These are phyloP conservation scores for Miichthys miiuy DNA, from an alignment of 2,797 vertebrate genomes.

Conservation along the genomic window DNA sequence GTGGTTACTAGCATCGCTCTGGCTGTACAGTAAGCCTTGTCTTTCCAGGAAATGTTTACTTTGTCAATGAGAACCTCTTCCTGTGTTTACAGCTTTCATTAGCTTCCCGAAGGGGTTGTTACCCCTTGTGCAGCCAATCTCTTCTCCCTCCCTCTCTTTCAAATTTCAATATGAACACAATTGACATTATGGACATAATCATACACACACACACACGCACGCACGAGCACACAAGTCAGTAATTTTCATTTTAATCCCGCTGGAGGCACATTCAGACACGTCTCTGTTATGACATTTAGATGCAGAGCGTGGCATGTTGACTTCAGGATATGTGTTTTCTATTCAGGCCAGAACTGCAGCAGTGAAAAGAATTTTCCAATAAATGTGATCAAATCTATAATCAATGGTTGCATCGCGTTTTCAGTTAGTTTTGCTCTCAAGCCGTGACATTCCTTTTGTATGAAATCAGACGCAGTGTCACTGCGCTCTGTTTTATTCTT, in stretches of 20 bases:
- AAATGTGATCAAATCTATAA: conserved; percentile 62
- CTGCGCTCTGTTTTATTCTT: conserved; percentile 49
- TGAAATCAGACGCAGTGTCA: conserved; percentile 42
- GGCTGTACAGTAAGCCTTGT: conserved; percentile 47
- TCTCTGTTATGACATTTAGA: conserved; percentile 58
- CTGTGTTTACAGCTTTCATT: conserved; percentile 74
- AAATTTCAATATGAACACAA: conserved; percentile 37
- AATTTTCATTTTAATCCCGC: conserved; percentile 62
- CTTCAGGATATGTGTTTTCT: conserved; percentile 49
- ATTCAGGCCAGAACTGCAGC: conserved; percentile 34
- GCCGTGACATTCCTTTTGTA: conserved; percentile 40
- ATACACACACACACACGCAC: conserved; percentile 23
- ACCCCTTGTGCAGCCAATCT: conserved; percentile 50
- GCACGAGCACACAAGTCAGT: conserved; percentile 21
- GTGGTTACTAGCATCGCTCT: conserved; percentile 15
- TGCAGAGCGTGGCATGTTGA: conserved; percentile 43
- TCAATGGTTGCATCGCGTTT: conserved; percentile 52
- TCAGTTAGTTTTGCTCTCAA: conserved; percentile 43
- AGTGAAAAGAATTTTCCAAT: conserved; percentile 57
- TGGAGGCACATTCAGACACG: conserved; percentile 56
- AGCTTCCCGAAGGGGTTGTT: conserved; percentile 60
- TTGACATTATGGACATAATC: conserved; percentile 33
- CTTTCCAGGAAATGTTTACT: conserved; percentile 76
- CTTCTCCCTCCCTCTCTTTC: conserved; percentile 10
- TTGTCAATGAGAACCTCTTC: conserved; percentile 71